Evolutionary conservation across 1,140 invertebrate species (phyloP).

Genomic region (Harpegnathos saltator): DNA sequence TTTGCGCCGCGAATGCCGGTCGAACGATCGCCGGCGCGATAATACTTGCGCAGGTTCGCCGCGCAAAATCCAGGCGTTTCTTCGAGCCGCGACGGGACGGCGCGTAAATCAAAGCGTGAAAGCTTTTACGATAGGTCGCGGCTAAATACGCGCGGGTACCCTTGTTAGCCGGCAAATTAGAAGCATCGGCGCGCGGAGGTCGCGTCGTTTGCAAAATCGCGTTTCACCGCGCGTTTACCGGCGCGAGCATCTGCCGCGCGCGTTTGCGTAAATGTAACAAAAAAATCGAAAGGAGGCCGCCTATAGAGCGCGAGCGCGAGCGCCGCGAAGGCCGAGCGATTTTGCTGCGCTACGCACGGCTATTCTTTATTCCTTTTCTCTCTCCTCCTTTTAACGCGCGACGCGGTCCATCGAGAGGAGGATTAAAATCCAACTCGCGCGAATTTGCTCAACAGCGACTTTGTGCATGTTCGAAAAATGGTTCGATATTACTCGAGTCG

Average conservation of each 20-base stretch:
- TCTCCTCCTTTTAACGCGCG: background rate
- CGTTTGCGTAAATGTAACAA: slow-evolving; percentile 63
- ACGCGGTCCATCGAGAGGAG: background rate
- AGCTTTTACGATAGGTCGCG: slow-evolving; percentile 63
- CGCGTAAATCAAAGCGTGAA: slow-evolving; percentile 64
- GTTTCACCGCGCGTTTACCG: slow-evolving; percentile 60
- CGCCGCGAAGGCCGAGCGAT: background rate
- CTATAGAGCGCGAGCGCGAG: background rate
- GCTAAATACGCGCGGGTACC: slow-evolving; percentile 17
- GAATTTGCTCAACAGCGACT: background rate
- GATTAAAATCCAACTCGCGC: slow-evolving; percentile 3
- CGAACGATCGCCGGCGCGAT: too few species aligned
- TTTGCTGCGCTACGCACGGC: background rate
- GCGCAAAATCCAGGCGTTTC: slow-evolving; percentile 37
- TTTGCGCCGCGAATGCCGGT: too few species aligned
- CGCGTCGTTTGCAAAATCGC: slow-evolving; percentile 35
- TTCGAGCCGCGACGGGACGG: slow-evolving; percentile 38
- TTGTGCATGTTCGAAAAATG: background rate
- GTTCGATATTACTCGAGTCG: background rate
- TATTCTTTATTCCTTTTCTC: background rate
- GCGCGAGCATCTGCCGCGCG: slow-evolving; percentile 47
- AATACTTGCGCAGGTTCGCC: background rate
- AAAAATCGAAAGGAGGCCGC: slow-evolving; percentile 15
- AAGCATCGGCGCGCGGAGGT: slow-evolving; percentile 36
- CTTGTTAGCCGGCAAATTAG: slow-evolving; percentile 67